These are phyloP conservation scores for Pycnonotus jocosus DNA, from an alignment of 2,113 vertebrate species.

Conservation along the genomic window DNA sequence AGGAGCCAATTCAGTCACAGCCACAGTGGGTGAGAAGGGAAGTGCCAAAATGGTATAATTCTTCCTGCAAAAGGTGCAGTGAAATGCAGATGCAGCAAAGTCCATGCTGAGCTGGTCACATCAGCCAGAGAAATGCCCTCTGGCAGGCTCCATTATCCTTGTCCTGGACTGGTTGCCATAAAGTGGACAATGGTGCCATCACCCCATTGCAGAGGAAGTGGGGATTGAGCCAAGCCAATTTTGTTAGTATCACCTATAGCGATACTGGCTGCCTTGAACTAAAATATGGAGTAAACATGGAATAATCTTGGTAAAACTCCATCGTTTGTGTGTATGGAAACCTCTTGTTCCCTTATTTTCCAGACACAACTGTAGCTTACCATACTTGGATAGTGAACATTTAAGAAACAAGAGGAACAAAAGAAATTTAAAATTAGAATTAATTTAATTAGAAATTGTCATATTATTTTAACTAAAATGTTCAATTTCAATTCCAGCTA, in stretches of 20 bases:
- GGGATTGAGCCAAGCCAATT: background rate
- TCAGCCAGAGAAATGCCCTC: background rate
- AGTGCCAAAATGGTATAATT: background rate
- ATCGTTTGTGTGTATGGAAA: background rate
- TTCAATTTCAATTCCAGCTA: background rate
- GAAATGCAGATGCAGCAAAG: background rate
- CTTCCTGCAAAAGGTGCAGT: background rate
- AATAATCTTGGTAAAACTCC: background rate
- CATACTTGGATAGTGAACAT: background rate
- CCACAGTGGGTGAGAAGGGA: fast-evolving
- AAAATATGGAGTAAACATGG: background rate
- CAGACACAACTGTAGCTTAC: background rate
- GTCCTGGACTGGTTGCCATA: background rate
- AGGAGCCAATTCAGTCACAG: background rate
- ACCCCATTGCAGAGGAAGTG: background rate
- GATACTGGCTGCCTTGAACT: background rate
- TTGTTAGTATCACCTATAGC: background rate
- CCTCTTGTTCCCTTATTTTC: background rate
- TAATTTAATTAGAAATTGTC: background rate
- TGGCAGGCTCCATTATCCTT: background rate
- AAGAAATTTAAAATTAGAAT: background rate
- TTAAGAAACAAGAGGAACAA: background rate
- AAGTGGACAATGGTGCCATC: background rate
- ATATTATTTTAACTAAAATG: background rate
- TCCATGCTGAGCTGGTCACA: background rate